phyloP scores from a whole-genome alignment of 2,797 vertebrate genomes.

The Artibeus lituratus region DNA sequence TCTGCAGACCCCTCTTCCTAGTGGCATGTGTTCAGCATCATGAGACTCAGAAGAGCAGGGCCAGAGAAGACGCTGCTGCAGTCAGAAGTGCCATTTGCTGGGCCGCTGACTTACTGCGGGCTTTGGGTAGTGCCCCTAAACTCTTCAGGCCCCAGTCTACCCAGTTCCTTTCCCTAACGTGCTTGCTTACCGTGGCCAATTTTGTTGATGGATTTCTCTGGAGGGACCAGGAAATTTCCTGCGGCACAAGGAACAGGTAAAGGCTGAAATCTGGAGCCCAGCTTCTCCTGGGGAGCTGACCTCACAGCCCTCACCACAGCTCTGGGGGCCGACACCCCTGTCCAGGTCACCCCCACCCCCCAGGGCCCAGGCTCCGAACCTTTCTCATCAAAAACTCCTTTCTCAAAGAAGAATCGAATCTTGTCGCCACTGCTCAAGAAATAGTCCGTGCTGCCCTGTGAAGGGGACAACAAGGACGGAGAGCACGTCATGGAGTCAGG shows the following conservation, averaged over 20 bases:
- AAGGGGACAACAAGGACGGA: background rate
- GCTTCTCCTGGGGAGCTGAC: background rate
- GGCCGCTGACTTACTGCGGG: background rate
- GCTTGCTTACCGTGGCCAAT: conserved; percentile 91
- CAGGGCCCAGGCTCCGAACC: conserved; percentile 78
- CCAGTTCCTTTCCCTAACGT: too few relatives aligned
- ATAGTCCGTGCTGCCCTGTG: conserved; percentile 93
- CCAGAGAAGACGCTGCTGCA: background rate
- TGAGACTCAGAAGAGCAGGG: background rate
- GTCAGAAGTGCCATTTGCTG: background rate
- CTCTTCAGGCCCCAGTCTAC: background rate
- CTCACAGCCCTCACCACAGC: background rate
- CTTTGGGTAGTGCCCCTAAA: background rate
- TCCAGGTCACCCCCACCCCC: background rate
- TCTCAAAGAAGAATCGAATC: conserved; percentile 97
- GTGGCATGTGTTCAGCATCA: background rate
- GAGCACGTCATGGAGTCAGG: background rate
- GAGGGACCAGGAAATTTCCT: conserved; percentile 92
- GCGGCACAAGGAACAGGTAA: conserved; percentile 53
- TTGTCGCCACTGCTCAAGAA: conserved; percentile 97
- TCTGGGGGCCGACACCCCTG: background rate
- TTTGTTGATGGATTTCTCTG: conserved; percentile 92
- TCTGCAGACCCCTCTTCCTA: background rate
- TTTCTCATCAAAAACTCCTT: conserved; percentile 92
- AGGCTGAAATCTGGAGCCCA: background rate